phyloP scores from a whole-genome alignment of 2,888 invertebrate genomes.

The Xylophagus ater region DNA sequence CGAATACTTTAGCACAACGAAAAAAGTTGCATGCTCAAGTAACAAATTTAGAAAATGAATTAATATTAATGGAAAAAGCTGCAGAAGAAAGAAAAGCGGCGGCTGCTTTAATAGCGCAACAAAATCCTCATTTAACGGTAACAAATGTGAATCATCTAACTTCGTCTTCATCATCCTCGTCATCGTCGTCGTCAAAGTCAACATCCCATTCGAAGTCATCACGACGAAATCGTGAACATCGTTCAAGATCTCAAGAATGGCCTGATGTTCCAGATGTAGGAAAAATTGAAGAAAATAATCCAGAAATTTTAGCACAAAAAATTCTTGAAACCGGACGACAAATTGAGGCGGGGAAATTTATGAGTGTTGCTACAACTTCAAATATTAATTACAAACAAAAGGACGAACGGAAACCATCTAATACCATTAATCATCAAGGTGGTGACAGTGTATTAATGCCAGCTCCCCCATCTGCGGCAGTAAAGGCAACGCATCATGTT shows the following conservation, averaged over 20 bases:
- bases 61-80: conserved; percentile 60
- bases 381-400: conserved; percentile 37
- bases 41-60: conserved; percentile 64
- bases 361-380: conserved; percentile 23
- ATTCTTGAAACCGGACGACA: conserved; percentile 81
- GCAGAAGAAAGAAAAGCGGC: conserved; percentile 51
- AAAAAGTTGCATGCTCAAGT: conserved; percentile 70
- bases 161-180: conserved; percentile 42
- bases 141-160: conserved; percentile 24
- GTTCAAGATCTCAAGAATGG: conserved; percentile 81
- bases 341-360: conserved; percentile 70
- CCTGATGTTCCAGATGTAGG: conserved; percentile 82
- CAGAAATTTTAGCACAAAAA: conserved; percentile 79
- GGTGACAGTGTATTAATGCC: conserved; percentile 36
- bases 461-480: conserved; percentile 26
- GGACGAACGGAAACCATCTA: conserved; percentile 32
- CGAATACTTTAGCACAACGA: conserved; percentile 68
- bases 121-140: conserved; percentile 32
- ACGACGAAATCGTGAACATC: conserved; percentile 57
- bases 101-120: conserved; percentile 30
- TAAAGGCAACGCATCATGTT: conserved; percentile 5
- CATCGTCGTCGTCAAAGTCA: conserved; percentile 38
- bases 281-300: conserved; percentile 86
- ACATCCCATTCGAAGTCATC: conserved; percentile 38
- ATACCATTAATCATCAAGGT: conserved; percentile 19